Evolutionary conservation across 2,113 vertebrate genomes (phyloP).

Genomic region (Atherinomorus stipes): DNA sequence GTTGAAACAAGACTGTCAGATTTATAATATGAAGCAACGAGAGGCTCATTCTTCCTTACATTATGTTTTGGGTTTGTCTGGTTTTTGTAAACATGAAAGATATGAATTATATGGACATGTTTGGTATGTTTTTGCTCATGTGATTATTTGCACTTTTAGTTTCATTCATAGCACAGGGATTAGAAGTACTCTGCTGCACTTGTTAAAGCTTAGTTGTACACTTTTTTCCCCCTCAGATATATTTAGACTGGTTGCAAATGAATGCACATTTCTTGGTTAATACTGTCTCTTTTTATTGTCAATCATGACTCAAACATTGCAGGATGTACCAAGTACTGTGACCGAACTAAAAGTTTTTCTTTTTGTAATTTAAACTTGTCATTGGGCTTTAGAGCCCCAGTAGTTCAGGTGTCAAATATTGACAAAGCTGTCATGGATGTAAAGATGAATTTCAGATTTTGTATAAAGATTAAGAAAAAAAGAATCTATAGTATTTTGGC

Average conservation of each 20-base stretch:
- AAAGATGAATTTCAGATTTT: conserved; percentile 31
- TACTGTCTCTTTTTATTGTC: conserved; percentile 16
- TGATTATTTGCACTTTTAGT: conserved; percentile 32
- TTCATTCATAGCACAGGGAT: conserved; percentile 9
- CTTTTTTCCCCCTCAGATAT: too few species aligned
- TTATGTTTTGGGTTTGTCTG: conserved; percentile 14
- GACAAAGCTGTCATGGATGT: conserved; percentile 30
- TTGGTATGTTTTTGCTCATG: conserved; percentile 5
- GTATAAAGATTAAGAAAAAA: conserved; percentile 5
- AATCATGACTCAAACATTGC: conserved; percentile 6
- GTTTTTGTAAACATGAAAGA: neutral
- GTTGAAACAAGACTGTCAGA: conserved; percentile 19
- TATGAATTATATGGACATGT: neutral
- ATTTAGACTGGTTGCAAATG: neutral
- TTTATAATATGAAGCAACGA: conserved; percentile 36
- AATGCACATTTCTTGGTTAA: conserved; percentile 7
- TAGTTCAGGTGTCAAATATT: conserved; percentile 36
- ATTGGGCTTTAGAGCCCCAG: conserved; percentile 3
- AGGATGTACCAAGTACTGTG: conserved; percentile 42
- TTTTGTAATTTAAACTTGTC: neutral
- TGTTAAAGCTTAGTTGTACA: neutral
- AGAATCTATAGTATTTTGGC: conserved; percentile 26
- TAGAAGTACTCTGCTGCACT: conserved; percentile 22
- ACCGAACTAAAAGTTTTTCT: conserved; percentile 11
- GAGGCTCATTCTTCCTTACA: conserved; percentile 8